Evolutionary conservation across 2,888 invertebrate genomes (phyloP).

Genomic region (Macaria notata): DNA sequence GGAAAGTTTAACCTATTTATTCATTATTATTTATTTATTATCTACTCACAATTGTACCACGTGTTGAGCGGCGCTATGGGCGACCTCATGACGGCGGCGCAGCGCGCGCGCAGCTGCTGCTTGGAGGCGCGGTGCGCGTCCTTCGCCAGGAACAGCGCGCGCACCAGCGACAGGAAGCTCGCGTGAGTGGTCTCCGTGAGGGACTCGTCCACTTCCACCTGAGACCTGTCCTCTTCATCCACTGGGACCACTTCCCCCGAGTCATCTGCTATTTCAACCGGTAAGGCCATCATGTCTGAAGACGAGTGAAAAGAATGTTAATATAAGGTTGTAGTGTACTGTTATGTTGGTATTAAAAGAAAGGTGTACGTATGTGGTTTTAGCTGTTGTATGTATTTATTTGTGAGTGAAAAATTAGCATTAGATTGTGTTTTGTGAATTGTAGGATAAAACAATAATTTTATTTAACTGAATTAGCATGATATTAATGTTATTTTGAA

Average conservation of each 20-base stretch:
- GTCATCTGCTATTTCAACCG: conserved; percentile 87
- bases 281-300: conserved; percentile 89
- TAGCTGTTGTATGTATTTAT: no score
- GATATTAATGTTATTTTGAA: no score
- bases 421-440: no score
- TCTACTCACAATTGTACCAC: conserved; percentile 87
- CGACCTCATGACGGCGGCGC: conserved; percentile 88
- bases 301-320: no score
- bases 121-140: conserved; percentile 92
- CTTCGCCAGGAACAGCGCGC: conserved; percentile 93
- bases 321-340: no score
- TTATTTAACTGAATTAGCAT: no score
- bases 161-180: conserved; percentile 92
- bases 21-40: no score
- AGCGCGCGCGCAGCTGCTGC: conserved; percentile 87
- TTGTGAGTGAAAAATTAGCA: no score
- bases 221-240: conserved; percentile 39
- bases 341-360: no score
- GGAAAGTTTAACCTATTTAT: no score
- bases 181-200: conserved; percentile 91
- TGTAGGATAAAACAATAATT: no score
- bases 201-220: conserved; percentile 58
- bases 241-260: conserved; percentile 63
- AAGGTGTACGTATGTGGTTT: no score
- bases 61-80: conserved; percentile 91